A percentile compares a stretch with the other conserved stretches of the same genome.
These are phyloP conservation scores for Perizoma affinitatum DNA, from an alignment of 2,888 invertebrate genomes.

Conservation along the genomic window DNA sequence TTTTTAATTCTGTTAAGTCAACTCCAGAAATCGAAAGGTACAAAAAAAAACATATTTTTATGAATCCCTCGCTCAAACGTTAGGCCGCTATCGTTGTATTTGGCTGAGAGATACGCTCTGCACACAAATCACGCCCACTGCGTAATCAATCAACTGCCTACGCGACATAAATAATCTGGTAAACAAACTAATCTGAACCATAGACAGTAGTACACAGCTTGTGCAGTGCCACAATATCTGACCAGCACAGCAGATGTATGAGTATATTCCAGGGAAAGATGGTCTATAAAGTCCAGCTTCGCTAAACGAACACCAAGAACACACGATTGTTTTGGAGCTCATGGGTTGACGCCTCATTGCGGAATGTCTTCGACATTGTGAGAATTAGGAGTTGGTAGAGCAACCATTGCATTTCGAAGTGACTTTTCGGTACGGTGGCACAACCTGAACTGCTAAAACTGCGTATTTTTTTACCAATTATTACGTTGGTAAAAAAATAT, in stretches of 20 bases:
- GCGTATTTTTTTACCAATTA: too few species aligned
- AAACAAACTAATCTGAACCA: conserved; percentile 30
- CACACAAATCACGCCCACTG: conserved; percentile 30
- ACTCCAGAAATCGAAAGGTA: too few species aligned
- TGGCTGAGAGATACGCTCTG: conserved; percentile 23
- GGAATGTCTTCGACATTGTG: too few species aligned
- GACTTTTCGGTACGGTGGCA: too few species aligned
- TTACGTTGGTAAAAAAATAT: too few species aligned
- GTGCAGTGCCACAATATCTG: conserved; percentile 1
- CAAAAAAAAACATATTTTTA: conserved; percentile 6
- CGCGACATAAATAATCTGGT: conserved; percentile 31
- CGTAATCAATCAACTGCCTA: conserved; percentile 33
- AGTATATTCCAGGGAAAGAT: not conserved
- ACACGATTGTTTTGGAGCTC: too few species aligned
- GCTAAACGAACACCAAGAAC: too few species aligned
- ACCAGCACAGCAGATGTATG: not conserved
- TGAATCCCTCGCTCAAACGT: conserved; percentile 12
- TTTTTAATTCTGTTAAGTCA: too few species aligned
- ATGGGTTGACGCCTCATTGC: too few species aligned
- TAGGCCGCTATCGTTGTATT: conserved; percentile 16
- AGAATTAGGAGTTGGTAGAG: too few species aligned
- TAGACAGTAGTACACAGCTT: conserved; percentile 12
- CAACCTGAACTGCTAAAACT: too few species aligned
- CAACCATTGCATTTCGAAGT: too few species aligned
- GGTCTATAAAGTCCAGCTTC: not conserved